phyloP scores from a whole-genome alignment of 2,888 invertebrate species.

The Dynastes tityus region DNA sequence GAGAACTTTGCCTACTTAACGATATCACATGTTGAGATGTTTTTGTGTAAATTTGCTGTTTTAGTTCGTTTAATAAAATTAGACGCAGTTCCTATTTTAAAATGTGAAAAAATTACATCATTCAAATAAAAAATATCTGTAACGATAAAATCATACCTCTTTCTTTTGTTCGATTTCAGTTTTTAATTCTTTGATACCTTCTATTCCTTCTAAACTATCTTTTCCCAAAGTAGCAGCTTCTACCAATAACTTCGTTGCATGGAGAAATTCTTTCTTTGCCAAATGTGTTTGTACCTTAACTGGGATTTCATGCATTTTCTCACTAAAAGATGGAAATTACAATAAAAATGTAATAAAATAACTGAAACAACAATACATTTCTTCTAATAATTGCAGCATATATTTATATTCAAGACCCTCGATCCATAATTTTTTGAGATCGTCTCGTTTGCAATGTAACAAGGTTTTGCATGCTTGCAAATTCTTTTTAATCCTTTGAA shows the following conservation, averaged over 20 bases:
- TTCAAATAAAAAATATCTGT: no score
- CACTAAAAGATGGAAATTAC: conserved; percentile 71
- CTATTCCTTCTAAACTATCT: conserved; percentile 85
- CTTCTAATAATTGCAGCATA: conserved; percentile 88
- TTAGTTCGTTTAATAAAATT: conserved; percentile 80
- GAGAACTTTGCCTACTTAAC: conserved; percentile 77
- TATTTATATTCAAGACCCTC: conserved; percentile 97
- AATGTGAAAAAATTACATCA: conserved; percentile 39
- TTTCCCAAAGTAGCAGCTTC: conserved; percentile 80
- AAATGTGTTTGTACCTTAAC: conserved; percentile 78
- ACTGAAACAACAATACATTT: conserved; percentile 79
- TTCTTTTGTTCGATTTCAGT: conserved; percentile 81
- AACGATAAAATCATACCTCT: conserved; percentile 68
- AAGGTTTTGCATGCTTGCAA: conserved; percentile 88
- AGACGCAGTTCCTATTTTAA: conserved; percentile 76
- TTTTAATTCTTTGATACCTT: conserved; percentile 86
- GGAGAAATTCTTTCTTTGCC: conserved; percentile 85
- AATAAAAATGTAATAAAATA: no score
- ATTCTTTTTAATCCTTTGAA: conserved; percentile 86
- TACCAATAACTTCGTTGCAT: conserved; percentile 87
- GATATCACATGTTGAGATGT: conserved; percentile 67
- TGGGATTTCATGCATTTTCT: conserved; percentile 83
- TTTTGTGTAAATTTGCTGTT: conserved; percentile 78
- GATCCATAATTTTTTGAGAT: conserved; percentile 93
- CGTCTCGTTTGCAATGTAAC: conserved; percentile 92